Evolutionary conservation across 92 coral and sea anemone genomes (phyloP).

Genomic region (Meandrina meandrites): DNA sequence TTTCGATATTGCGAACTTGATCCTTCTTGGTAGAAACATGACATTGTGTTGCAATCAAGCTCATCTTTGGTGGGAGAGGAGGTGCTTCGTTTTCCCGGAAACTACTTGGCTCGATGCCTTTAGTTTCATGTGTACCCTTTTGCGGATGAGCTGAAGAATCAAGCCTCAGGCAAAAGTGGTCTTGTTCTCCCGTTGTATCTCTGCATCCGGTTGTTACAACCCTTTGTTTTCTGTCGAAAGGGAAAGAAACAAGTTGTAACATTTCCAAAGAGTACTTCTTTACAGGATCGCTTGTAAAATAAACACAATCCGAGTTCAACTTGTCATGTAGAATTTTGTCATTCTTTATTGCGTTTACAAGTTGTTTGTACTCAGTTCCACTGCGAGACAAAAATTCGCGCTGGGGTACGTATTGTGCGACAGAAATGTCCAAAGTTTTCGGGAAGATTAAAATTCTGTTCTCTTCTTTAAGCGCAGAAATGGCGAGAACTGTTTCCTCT

Average conservation of each 20-base stretch:
- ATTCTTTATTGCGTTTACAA: neutral
- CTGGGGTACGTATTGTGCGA: constrained; percentile 6
- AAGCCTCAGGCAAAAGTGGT: neutral
- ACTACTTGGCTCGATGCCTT: neutral
- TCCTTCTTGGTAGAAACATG: neutral
- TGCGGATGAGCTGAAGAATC: neutral
- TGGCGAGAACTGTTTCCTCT: constrained; percentile 61
- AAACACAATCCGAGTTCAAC: neutral
- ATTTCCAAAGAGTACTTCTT: constrained; percentile 1
- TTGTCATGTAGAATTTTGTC: neutral
- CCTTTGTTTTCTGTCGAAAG: constrained; percentile 2
- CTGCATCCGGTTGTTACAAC: neutral
- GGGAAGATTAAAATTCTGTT: constrained; percentile 14
- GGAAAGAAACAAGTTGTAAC: constrained; percentile 8
- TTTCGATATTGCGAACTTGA: neutral
- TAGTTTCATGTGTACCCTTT: neutral
- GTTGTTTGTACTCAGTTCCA: neutral
- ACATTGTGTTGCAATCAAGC: neutral
- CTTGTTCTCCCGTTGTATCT: neutral
- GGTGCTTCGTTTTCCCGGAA: constrained; percentile 7
- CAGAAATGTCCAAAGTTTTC: neutral
- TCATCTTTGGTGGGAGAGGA: constrained; percentile 28
- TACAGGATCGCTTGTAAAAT: constrained; percentile 18
- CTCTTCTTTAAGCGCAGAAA: neutral
- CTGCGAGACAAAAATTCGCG: neutral